phyloP scores from a whole-genome alignment of 1,140 invertebrate genomes.

The Odontomachus brunneus region DNA sequence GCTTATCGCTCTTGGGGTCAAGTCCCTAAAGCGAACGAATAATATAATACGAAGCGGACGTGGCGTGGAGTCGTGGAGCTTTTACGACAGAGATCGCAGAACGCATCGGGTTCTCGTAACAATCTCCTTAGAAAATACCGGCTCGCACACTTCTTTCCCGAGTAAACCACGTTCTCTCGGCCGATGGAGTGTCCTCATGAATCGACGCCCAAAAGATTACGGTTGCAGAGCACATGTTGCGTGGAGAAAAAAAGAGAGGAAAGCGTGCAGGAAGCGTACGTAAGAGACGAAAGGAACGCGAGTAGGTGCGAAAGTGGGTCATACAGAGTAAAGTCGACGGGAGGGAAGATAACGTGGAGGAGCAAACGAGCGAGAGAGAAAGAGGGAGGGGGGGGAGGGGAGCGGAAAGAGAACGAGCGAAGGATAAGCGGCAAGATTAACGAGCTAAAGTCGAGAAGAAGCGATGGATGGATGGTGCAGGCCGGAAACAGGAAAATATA shows the following conservation, averaged over 20 bases:
- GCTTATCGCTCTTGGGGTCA: conserved; percentile 52
- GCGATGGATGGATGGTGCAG: conserved; percentile 51
- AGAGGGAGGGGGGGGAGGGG: neutral
- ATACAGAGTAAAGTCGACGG: conserved; percentile 43
- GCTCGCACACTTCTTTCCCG: neutral
- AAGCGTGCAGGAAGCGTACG: conserved; percentile 21
- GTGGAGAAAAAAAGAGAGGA: conserved; percentile 14
- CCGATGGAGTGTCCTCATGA: neutral
- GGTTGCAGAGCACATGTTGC: conserved; percentile 21
- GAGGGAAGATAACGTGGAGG: conserved; percentile 32
- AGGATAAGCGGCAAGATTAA: conserved; percentile 51
- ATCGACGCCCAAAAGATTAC: conserved; percentile 16
- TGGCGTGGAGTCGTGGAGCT: neutral
- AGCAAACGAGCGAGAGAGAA: conserved; percentile 10
- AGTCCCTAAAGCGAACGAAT: conserved; percentile 40
- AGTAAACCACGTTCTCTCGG: neutral
- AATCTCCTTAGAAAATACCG: neutral
- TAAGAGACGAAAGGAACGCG: conserved; percentile 37
- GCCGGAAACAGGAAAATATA: conserved; percentile 61
- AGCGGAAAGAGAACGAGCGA: conserved; percentile 16
- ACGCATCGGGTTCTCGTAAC: neutral
- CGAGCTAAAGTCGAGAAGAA: conserved; percentile 57
- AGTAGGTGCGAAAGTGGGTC: conserved; percentile 35
- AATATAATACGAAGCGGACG: conserved; percentile 40
- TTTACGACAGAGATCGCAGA: conserved; percentile 15